Conservation (phyloP, 1,140 invertebrate species). For the Papilio machaon region DNA sequence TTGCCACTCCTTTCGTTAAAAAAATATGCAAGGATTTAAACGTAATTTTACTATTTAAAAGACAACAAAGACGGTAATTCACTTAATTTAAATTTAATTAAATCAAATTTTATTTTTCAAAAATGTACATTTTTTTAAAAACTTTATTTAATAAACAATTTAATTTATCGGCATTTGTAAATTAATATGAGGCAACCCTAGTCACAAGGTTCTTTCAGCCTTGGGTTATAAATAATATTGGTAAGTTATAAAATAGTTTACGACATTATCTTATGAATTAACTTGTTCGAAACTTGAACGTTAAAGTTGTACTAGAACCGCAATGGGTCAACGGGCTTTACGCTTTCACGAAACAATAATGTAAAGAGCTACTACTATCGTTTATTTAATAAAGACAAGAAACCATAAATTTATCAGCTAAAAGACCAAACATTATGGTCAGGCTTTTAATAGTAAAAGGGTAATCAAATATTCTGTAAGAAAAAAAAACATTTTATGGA, state of each 20-base stretch:
- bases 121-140: no score
- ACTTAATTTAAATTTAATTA: no score
- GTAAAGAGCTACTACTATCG: background rate
- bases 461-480: background rate
- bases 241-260: background rate
- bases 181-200: background rate
- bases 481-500: background rate
- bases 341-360: background rate
- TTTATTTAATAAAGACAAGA: background rate
- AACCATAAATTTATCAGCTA: background rate
- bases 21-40: no score
- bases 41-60: background rate
- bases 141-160: background rate
- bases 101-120: no score
- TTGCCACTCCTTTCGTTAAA: background rate
- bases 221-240: background rate
- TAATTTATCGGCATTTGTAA: background rate
- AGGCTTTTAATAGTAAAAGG: background rate
- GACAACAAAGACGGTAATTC: background rate
- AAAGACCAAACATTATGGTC: background rate
- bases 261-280: conserved; percentile 12
- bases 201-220: background rate
- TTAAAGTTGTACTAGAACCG: background rate
- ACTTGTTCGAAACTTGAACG: background rate
- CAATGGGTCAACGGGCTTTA: background rate